These are phyloP conservation scores for Diloba caeruleocephala DNA, from an alignment of 2,888 invertebrate genomes.

Conservation along the genomic window DNA sequence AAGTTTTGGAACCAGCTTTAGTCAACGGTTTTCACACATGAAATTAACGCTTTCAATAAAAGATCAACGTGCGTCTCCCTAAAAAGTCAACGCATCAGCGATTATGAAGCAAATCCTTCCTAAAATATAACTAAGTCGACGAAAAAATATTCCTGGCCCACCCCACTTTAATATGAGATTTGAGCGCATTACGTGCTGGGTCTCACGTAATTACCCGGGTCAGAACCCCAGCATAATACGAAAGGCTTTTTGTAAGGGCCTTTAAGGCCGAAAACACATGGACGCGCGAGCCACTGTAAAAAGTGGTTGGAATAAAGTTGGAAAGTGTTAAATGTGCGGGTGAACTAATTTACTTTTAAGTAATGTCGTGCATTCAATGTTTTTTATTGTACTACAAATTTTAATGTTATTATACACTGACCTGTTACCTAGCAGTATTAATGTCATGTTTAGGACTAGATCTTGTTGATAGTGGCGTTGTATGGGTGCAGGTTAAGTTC, in stretches of 20 bases:
- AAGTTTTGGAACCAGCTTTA: no score
- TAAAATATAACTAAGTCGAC: conserved; percentile 43
- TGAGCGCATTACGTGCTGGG: conserved; percentile 55
- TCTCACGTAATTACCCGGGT: conserved; percentile 59
- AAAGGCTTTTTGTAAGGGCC: conserved; percentile 44
- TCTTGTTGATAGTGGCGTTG: no score
- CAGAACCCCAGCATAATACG: conserved; percentile 41
- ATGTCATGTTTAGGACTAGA: no score
- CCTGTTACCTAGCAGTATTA: no score
- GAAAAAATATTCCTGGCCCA: conserved; percentile 52
- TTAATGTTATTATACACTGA: no score
- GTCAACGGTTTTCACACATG: no score
- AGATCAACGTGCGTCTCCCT: no score
- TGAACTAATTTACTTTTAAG: conserved; percentile 34
- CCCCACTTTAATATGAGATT: conserved; percentile 58
- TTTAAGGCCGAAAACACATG: conserved; percentile 42
- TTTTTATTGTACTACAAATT: conserved; percentile 2
- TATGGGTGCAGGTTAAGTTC: no score
- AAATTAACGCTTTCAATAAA: no score
- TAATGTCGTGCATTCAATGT: conserved; percentile 4
- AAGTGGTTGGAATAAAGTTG: conserved; percentile 27
- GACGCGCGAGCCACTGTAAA: conserved; percentile 36
- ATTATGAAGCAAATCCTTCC: conserved; percentile 38
- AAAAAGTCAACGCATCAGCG: no score
- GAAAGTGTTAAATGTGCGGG: conserved; percentile 37